Conservation (phyloP, 37 sponge, comb jelly and placozoan species). For the Beroe ovata region DNA sequence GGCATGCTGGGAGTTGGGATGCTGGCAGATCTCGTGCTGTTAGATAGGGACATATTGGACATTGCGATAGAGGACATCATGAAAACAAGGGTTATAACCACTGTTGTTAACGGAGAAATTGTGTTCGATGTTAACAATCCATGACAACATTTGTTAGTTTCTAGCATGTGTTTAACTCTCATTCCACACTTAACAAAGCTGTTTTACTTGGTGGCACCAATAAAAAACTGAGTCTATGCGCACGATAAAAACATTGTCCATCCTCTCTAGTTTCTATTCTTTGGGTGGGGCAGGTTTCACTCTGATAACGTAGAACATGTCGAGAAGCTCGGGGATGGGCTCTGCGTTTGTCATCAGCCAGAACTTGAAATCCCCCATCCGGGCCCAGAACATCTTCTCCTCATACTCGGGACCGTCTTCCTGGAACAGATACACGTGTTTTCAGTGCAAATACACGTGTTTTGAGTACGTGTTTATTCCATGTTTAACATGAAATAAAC, state of each 20-base stretch:
- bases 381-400: slow-evolving; percentile 61
- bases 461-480: too few relatives aligned
- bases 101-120: background rate
- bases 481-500: too few relatives aligned
- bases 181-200: too few relatives aligned
- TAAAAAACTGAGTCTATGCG: too few relatives aligned
- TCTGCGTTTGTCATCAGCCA: slow-evolving; percentile 43
- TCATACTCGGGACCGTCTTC: slow-evolving; percentile 66
- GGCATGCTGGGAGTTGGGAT: background rate
- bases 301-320: slow-evolving; percentile 48
- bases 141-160: too few relatives aligned
- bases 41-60: background rate
- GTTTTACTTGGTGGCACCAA: too few relatives aligned
- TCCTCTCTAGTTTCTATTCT: too few relatives aligned
- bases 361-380: slow-evolving; percentile 58
- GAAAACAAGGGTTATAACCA: background rate
- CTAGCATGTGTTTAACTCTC: too few relatives aligned
- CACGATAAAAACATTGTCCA: too few relatives aligned
- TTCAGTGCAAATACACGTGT: too few relatives aligned
- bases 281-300: slow-evolving; percentile 57
- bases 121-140: background rate
- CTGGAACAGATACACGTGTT: too few relatives aligned
- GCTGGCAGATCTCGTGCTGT: background rate
- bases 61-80: background rate
- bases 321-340: slow-evolving; percentile 31